A percentile compares a stretch with the other conserved stretches of the same genome.
phyloP scores from a whole-genome alignment of 2,888 invertebrate species.

The Cremastinae sp. region DNA sequence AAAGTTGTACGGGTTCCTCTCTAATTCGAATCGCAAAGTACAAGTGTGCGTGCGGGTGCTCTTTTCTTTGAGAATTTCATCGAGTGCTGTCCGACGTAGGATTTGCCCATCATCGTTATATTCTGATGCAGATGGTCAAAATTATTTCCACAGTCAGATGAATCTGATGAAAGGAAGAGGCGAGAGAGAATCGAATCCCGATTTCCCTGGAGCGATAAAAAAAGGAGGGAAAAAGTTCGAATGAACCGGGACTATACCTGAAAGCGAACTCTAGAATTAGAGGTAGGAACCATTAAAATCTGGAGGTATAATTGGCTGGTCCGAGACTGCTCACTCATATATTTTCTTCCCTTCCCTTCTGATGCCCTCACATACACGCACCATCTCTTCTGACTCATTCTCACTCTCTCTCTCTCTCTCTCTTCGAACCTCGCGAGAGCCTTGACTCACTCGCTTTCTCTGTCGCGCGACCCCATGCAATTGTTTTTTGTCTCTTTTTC shows the following conservation, averaged over 20 bases:
- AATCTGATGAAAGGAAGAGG: conserved; percentile 28
- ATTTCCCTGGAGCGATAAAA: conserved; percentile 72
- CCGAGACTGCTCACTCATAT: conserved; percentile 41
- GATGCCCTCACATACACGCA: too few species aligned
- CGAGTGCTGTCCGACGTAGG: conserved; percentile 2
- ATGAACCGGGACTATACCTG: conserved; percentile 64
- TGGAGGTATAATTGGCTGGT: conserved; percentile 72
- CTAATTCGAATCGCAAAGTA: too few species aligned
- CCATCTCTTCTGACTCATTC: too few species aligned
- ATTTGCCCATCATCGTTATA: too few species aligned
- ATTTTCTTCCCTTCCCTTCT: conserved; percentile 8
- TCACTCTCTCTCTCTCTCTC: conserved; percentile 39
- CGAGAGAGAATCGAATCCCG: conserved; percentile 34
- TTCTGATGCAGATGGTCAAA: not conserved
- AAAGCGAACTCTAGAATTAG: conserved; percentile 73
- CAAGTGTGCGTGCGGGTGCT: too few species aligned
- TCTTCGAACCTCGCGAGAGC: conserved; percentile 19
- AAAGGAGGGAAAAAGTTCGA: conserved; percentile 55
- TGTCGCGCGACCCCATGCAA: not conserved
- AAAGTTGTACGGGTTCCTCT: too few species aligned
- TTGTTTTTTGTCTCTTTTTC: conserved; percentile 30
- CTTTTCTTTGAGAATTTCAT: too few species aligned
- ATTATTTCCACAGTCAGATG: not conserved
- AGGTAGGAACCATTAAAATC: conserved; percentile 73
- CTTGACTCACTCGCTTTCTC: not conserved